Conservation (phyloP, 2,113 vertebrate species). For the Pedionomus torquatus region DNA sequence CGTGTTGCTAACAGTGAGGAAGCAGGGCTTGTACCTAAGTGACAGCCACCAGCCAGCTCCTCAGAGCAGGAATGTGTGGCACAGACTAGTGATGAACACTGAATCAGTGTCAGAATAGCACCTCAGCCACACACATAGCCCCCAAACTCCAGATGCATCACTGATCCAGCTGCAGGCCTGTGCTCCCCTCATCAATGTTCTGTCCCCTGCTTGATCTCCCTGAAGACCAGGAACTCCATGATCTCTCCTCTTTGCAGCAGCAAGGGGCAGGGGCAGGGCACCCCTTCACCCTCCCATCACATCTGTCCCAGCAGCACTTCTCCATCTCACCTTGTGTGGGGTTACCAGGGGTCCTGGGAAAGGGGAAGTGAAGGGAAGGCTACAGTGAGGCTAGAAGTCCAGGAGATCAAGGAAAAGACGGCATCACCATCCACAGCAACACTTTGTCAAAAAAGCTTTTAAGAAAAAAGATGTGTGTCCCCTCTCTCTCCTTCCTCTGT, state of each 20-base stretch:
- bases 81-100: neutral
- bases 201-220: neutral
- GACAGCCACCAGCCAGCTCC: neutral
- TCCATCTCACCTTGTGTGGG: neutral
- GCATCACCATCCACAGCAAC: neutral
- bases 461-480: neutral
- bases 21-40: neutral
- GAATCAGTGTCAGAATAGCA: neutral
- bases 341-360: neutral
- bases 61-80: accelerated
- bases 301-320: neutral
- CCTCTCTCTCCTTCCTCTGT: neutral
- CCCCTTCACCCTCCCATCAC: neutral
- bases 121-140: neutral
- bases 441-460: neutral
- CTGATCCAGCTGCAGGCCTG: neutral
- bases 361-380: neutral
- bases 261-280: neutral
- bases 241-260: neutral
- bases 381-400: neutral
- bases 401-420: neutral
- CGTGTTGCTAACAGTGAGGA: neutral
- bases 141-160: neutral
- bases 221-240: neutral
- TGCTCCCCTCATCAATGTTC: neutral